Conservation (phyloP, 2,888 invertebrate species). For the Pyrrhosoma nymphula region DNA sequence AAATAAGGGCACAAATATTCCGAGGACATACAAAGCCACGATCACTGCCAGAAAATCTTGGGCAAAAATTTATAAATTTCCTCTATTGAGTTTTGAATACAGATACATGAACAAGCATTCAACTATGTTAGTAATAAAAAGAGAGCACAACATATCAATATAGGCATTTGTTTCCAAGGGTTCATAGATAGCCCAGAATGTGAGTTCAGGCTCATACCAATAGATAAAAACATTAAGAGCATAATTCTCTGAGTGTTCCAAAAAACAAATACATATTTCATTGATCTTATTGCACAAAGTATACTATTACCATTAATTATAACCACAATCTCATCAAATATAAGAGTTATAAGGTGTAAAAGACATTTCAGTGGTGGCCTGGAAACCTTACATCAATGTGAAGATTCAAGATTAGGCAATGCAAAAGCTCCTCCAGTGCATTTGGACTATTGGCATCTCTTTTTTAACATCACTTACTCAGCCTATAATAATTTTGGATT, state of each 20-base stretch:
- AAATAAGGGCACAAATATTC: too few species aligned
- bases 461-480: neutral
- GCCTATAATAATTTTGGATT: neutral
- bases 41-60: neutral
- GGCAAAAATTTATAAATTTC: neutral
- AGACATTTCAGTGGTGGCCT: neutral
- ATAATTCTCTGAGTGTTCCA: neutral
- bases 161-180: neutral
- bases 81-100: neutral
- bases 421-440: neutral
- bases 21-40: neutral
- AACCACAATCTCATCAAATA: neutral
- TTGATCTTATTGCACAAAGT: neutral
- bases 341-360: neutral
- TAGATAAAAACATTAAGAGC: neutral
- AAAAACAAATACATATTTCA: neutral
- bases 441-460: neutral
- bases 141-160: neutral
- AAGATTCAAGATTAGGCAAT: neutral
- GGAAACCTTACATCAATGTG: neutral
- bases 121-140: neutral
- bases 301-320: neutral
- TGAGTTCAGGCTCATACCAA: neutral
- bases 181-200: neutral
- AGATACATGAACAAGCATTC: neutral